A percentile compares a stretch with the other conserved stretches of the same genome.
phyloP scores from a whole-genome alignment of 2,113 vertebrate species.

The Eudorcas thomsonii region DNA sequence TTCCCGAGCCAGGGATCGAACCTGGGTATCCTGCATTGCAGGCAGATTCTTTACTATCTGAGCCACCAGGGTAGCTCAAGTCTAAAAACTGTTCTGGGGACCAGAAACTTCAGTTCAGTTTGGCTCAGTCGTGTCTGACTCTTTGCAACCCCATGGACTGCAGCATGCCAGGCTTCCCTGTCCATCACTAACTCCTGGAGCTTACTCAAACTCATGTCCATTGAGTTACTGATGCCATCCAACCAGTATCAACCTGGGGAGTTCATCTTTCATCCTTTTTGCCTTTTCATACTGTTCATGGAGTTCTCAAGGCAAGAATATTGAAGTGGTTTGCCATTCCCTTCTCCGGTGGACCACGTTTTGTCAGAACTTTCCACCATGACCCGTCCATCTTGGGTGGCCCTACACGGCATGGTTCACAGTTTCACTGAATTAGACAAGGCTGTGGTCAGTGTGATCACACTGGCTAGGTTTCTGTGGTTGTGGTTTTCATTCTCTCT shows the following conservation, averaged over 20 bases:
- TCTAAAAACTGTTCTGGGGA: background rate
- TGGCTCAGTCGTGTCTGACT: background rate
- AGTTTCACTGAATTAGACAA: no score
- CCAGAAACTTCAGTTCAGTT: background rate
- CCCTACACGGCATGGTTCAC: no score
- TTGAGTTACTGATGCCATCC: background rate
- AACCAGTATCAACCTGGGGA: background rate
- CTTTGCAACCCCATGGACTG: background rate
- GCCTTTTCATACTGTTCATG: background rate
- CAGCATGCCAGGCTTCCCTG: background rate
- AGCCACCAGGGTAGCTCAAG: background rate
- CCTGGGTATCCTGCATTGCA: background rate
- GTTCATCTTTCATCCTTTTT: background rate
- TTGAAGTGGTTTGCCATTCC: no score
- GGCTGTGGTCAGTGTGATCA: no score
- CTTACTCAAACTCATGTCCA: background rate
- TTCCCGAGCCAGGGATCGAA: fast-evolving
- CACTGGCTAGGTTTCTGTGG: no score
- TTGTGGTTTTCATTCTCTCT: no score
- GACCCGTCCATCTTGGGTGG: no score
- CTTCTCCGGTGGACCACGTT: no score
- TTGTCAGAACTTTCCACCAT: no score
- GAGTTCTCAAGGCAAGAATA: background rate
- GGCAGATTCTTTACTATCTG: background rate
- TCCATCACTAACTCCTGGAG: background rate